phyloP scores from a whole-genome alignment of 2,113 vertebrate species.

The Ardeotis arabs region DNA sequence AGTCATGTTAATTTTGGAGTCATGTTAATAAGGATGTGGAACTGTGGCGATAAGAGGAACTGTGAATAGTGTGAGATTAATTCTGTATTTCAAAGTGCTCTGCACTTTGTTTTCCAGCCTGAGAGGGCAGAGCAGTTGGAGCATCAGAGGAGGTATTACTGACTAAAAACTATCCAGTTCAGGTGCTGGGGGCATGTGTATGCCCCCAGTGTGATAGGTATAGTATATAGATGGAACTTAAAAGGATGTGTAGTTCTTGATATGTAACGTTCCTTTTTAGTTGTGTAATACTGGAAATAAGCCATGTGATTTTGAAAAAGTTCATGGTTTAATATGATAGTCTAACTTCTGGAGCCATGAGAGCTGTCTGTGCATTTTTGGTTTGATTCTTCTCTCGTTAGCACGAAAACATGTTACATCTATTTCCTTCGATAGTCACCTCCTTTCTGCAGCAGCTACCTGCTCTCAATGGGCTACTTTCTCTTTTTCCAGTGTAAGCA shows the following conservation, averaged over 20 bases:
- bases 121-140: background rate
- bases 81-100: background rate
- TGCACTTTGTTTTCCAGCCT: background rate
- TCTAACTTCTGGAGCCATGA: background rate
- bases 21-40: background rate
- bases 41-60: background rate
- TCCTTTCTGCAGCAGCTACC: background rate
- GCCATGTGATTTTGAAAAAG: background rate
- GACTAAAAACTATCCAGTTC: background rate
- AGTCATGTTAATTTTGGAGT: background rate
- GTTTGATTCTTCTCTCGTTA: background rate
- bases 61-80: background rate
- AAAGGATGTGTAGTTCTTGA: background rate
- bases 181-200: background rate
- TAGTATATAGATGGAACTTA: background rate
- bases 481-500: background rate
- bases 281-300: background rate
- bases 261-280: background rate
- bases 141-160: background rate
- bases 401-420: background rate
- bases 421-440: background rate
- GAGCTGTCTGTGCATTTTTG: background rate
- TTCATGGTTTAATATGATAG: background rate
- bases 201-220: fast-evolving
- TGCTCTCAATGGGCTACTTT: background rate